These are phyloP conservation scores for Rhodinocichla rosea DNA, from an alignment of 2,113 vertebrate genomes.

Conservation along the genomic window DNA sequence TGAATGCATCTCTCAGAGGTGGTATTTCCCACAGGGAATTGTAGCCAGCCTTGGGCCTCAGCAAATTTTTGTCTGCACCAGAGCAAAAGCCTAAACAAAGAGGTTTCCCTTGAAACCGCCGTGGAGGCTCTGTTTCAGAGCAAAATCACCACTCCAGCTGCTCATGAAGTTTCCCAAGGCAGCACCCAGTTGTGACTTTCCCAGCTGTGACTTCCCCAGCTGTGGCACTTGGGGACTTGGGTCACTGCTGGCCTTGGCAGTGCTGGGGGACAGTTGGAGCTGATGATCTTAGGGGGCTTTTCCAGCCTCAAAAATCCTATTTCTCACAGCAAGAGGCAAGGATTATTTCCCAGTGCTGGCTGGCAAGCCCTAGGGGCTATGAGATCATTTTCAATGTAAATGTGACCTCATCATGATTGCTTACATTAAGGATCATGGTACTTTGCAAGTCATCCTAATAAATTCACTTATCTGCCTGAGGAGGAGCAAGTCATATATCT, in stretches of 20 bases:
- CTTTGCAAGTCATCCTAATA: slow-evolving; percentile 43
- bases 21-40: slow-evolving; percentile 23
- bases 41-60: background rate
- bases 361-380: background rate
- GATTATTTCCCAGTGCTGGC: background rate
- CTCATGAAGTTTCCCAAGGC: background rate
- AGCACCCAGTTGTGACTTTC: background rate
- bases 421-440: slow-evolving; percentile 4
- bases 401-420: background rate
- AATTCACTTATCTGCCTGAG: background rate
- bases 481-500: background rate
- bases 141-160: background rate
- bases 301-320: background rate
- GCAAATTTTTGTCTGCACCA: slow-evolving; percentile 39
- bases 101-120: slow-evolving; percentile 1
- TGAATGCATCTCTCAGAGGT: slow-evolving; percentile 5
- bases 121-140: background rate
- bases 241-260: background rate
- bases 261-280: background rate
- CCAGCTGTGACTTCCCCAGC: accelerated
- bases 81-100: background rate
- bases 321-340: background rate
- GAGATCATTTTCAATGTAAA: slow-evolving; percentile 43
- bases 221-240: background rate
- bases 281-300: accelerated